These are phyloP conservation scores for Margarornis squamiger DNA, from an alignment of 2,797 vertebrate species.

Conservation along the genomic window DNA sequence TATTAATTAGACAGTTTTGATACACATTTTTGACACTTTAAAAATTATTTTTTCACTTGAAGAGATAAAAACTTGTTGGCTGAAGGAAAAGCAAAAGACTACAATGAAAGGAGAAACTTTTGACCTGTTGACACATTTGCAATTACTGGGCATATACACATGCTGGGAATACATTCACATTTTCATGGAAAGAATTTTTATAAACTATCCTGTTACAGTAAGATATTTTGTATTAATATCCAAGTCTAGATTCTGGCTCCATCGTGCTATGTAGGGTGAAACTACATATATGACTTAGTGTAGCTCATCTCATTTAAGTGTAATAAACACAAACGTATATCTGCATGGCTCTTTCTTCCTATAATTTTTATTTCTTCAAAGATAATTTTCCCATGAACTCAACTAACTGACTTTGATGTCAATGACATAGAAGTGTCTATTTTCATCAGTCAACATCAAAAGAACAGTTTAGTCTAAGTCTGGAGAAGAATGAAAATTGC, in stretches of 20 bases:
- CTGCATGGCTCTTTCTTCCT: background rate
- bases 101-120: background rate
- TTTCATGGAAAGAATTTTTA: background rate
- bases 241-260: background rate
- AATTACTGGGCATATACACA: background rate
- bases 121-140: background rate
- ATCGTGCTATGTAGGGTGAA: background rate
- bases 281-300: background rate
- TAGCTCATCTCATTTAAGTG: background rate
- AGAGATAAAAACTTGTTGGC: background rate
- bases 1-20: background rate
- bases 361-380: background rate
- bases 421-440: background rate
- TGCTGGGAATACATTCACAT: background rate
- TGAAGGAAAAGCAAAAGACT: background rate
- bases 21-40: background rate
- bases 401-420: background rate
- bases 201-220: background rate
- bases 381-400: background rate
- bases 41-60: background rate
- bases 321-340: background rate
- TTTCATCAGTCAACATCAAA: background rate
- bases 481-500: background rate
- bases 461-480: background rate
- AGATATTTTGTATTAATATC: background rate